phyloP scores from a whole-genome alignment of 2,113 vertebrate genomes.

The Galbula dea region DNA sequence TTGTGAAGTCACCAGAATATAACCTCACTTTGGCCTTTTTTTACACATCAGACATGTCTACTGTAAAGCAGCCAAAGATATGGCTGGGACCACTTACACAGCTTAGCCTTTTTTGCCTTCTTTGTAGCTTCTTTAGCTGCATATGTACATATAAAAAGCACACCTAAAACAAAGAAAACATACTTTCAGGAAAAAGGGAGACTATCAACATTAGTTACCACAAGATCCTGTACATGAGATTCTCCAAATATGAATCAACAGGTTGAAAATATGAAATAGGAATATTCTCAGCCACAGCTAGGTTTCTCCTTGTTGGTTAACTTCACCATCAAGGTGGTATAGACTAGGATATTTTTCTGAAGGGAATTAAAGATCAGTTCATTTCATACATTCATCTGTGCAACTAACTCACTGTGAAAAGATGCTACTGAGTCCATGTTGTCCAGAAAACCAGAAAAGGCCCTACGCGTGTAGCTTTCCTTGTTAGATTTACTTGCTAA shows the following conservation, averaged over 20 bases:
- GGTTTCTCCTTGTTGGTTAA: background rate
- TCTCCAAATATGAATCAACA: background rate
- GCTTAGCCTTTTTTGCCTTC: conserved; percentile 87
- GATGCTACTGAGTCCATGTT: background rate
- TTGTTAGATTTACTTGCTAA: background rate
- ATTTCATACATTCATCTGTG: background rate
- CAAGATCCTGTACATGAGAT: background rate
- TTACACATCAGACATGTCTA: background rate
- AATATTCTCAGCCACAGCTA: background rate
- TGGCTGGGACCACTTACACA: conserved; percentile 77
- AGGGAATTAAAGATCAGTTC: background rate
- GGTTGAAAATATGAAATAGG: background rate
- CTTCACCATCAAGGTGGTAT: background rate
- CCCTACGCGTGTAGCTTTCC: background rate
- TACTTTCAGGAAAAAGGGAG: background rate
- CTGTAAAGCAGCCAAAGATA: background rate
- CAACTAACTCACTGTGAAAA: background rate
- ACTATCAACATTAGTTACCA: background rate
- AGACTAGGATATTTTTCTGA: background rate
- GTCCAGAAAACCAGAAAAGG: background rate
- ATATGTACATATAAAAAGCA: conserved; percentile 75
- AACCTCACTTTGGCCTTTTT: background rate
- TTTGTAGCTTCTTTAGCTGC: conserved; percentile 80
- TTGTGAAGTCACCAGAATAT: background rate
- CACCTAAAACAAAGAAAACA: conserved; percentile 71